phyloP scores from a whole-genome alignment of 2,888 invertebrate genomes.

The Linnaemya vulpina region DNA sequence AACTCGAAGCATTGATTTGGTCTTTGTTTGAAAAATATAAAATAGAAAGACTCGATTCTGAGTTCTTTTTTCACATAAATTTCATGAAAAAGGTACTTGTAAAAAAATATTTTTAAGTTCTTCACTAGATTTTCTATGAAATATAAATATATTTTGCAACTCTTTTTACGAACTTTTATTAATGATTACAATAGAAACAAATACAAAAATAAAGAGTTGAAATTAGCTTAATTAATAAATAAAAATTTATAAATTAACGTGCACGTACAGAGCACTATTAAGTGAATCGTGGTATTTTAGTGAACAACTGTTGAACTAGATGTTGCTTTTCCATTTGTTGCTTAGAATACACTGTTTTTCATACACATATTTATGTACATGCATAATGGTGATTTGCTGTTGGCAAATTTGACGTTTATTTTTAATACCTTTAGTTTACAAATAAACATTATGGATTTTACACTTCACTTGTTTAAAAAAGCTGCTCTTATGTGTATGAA shows the following conservation, averaged over 20 bases:
- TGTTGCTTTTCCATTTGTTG: constrained; percentile 37
- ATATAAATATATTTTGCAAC: constrained; percentile 70
- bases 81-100: background rate
- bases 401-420: background rate
- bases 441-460: background rate
- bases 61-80: too few relatives aligned
- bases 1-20: too few relatives aligned
- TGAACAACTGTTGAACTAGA: constrained; percentile 13
- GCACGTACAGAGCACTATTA: background rate
- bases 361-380: constrained; percentile 18
- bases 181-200: constrained; percentile 11
- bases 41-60: too few relatives aligned
- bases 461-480: background rate
- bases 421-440: constrained; percentile 5
- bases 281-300: constrained; percentile 8
- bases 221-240: constrained; percentile 17
- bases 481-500: constrained; percentile 45
- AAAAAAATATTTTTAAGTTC: too few relatives aligned
- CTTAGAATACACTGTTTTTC: constrained; percentile 31
- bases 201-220: background rate
- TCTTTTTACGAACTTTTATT: constrained; percentile 68
- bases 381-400: constrained; percentile 14
- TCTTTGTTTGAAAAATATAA: too few relatives aligned
- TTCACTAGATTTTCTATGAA: background rate
- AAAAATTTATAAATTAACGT: constrained; percentile 12